These are phyloP conservation scores for Drosophila rellima DNA, from an alignment of 2,888 invertebrate genomes.

Conservation along the genomic window DNA sequence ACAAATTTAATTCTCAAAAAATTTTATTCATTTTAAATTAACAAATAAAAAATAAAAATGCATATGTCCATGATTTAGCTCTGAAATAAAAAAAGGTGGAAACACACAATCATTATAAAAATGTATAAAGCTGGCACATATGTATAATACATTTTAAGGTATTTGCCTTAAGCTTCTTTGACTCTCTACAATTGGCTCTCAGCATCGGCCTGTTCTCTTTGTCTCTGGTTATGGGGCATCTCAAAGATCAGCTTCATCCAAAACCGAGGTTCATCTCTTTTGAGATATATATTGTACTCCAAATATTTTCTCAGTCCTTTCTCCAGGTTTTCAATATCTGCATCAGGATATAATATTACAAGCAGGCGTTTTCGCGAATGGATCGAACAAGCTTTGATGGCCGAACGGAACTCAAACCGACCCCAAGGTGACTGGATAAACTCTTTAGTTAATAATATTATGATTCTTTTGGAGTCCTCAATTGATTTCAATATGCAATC, in stretches of 20 bases:
- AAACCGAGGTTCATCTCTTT: background rate
- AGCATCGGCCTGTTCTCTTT: too few relatives aligned
- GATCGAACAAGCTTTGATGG: background rate
- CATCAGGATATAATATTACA: slow-evolving; percentile 3
- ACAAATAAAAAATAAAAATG: too few relatives aligned
- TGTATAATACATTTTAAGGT: background rate
- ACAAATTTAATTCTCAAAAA: too few relatives aligned
- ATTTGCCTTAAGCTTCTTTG: background rate
- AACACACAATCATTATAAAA: background rate
- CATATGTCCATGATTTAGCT: background rate
- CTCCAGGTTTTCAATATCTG: background rate
- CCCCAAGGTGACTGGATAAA: background rate
- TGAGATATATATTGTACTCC: background rate
- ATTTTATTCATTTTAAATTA: too few relatives aligned
- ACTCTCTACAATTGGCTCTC: background rate
- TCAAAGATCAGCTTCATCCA: background rate
- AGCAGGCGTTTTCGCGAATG: background rate
- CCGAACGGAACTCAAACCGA: slow-evolving; percentile 4
- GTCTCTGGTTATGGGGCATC: background rate
- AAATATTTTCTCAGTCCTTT: background rate
- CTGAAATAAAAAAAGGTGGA: background rate
- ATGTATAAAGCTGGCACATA: background rate
- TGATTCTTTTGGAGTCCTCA: background rate
- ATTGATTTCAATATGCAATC: slow-evolving; percentile 1
- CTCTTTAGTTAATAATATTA: background rate